These are phyloP conservation scores for Bungarus multicinctus DNA, from an alignment of 2,113 vertebrate species.

Conservation along the genomic window DNA sequence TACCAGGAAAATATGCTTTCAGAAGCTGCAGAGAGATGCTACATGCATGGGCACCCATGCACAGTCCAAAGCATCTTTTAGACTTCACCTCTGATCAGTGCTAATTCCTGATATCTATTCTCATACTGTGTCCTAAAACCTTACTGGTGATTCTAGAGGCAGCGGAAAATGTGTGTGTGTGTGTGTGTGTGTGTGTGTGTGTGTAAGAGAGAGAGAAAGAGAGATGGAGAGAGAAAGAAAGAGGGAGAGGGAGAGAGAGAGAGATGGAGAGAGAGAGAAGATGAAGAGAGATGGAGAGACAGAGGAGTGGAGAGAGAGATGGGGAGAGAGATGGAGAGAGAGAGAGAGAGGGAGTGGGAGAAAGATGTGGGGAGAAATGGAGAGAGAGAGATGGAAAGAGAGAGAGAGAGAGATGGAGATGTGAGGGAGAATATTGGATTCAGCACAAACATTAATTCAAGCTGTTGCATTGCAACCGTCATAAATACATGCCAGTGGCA, in stretches of 20 bases:
- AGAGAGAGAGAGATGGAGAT: too few relatives aligned
- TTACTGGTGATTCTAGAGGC: neutral
- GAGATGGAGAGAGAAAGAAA: rapidly evolving
- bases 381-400: too few relatives aligned
- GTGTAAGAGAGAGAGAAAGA: too few relatives aligned
- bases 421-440: neutral
- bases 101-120: neutral
- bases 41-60: neutral
- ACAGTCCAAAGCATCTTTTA: neutral
- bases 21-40: neutral
- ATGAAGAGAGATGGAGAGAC: too few relatives aligned
- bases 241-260: too few relatives aligned
- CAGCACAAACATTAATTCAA: neutral
- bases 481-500: neutral
- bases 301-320: rapidly evolving
- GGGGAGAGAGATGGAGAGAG: too few relatives aligned
- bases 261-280: too few relatives aligned
- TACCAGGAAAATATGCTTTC: neutral
- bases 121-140: neutral
- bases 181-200: too few relatives aligned
- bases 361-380: too few relatives aligned
- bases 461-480: neutral
- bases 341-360: too few relatives aligned
- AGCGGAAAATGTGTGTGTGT: neutral
- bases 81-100: neutral